A percentile compares a stretch with the other conserved stretches of the same genome.
Conservation (phyloP, 2,888 invertebrate species). For the Frankliniella fusca region DNA sequence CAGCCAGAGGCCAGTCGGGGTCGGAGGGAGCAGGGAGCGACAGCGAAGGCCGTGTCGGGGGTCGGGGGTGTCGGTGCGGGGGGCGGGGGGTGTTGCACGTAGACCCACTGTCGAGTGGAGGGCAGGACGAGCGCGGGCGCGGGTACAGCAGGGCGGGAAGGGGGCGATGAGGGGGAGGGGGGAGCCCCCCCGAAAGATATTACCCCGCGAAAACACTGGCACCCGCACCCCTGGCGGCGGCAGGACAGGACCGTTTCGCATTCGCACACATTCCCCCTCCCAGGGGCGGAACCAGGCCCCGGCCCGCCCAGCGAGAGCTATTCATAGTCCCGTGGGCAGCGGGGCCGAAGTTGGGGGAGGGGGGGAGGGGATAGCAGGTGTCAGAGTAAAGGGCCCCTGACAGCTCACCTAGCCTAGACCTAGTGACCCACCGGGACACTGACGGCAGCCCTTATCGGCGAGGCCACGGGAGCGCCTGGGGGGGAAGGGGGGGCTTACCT, state of each 20-base stretch:
- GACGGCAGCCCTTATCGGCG: neutral
- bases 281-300: neutral
- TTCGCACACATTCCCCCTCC: neutral
- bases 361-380: slow-evolving; percentile 2
- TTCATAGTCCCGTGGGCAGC: neutral
- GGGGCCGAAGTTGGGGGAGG: too few relatives aligned
- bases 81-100: neutral
- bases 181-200: neutral
- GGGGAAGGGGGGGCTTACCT: neutral
- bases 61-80: neutral
- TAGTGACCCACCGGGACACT: neutral
- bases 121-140: neutral
- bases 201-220: too few relatives aligned
- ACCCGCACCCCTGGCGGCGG: too few relatives aligned
- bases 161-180: neutral
- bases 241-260: neutral
- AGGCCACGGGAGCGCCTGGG: neutral
- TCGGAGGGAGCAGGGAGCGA: neutral
- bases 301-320: neutral
- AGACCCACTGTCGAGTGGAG: neutral
- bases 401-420: neutral
- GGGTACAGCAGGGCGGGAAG: neutral
- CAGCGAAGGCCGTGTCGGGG: neutral
- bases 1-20: neutral
- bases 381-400: neutral